These are phyloP conservation scores for Pammene fasciana DNA, from an alignment of 2,888 invertebrate genomes.

Conservation along the genomic window DNA sequence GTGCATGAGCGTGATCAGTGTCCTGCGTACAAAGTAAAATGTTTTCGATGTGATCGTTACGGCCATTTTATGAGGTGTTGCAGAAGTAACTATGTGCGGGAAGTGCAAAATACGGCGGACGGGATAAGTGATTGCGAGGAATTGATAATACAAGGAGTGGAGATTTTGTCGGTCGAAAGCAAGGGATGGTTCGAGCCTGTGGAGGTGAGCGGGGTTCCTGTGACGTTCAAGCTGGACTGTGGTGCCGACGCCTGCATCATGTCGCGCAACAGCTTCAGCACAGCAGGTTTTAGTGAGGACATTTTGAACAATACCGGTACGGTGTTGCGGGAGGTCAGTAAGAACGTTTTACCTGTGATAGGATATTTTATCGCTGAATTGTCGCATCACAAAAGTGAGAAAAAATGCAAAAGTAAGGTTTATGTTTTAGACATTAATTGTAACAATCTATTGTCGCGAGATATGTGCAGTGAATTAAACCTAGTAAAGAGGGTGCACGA, in stretches of 20 bases:
- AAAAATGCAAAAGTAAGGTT: background rate
- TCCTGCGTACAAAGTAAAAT: conserved; percentile 9
- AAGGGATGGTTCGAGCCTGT: conserved; percentile 9
- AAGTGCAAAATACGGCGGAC: background rate
- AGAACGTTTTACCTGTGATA: conserved; percentile 12
- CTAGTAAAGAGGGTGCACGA: conserved; percentile 11
- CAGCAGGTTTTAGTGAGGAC: conserved; percentile 12
- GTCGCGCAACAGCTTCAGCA: conserved; percentile 4
- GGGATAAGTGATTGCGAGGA: conserved; percentile 1
- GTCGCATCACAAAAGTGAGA: background rate
- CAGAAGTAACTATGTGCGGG: background rate
- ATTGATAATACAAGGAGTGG: conserved; percentile 2
- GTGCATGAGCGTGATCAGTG: background rate
- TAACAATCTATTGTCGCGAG: conserved; percentile 9
- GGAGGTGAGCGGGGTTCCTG: background rate
- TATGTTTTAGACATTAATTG: conserved; percentile 7
- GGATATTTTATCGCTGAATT: conserved; percentile 11
- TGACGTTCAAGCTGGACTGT: conserved; percentile 15
- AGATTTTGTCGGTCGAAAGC: background rate
- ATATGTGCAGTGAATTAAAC: conserved; percentile 3
- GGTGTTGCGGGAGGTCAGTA: conserved; percentile 21
- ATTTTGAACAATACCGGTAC: background rate
- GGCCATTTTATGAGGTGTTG: conserved; percentile 20
- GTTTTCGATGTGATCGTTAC: background rate
- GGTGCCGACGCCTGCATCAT: conserved; percentile 9